Evolutionary conservation across 1,140 invertebrate species (phyloP), one percentile per base, ranked within the genome.

Genomic region (Idris sp.): DNA sequence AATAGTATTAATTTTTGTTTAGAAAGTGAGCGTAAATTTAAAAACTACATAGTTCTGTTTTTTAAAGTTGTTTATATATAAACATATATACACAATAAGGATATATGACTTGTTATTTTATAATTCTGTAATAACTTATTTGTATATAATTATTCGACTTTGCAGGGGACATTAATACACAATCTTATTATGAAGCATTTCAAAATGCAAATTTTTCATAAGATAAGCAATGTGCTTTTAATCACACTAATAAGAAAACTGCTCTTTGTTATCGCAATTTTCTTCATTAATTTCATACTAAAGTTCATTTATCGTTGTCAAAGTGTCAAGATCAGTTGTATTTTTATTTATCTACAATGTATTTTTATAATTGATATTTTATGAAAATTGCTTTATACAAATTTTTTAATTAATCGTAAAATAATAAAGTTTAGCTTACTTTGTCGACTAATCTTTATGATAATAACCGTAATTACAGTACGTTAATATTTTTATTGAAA

Each of bases 221-320:
- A 15, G 51, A 67, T 59, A 59, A 59, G 36, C 5, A 18, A 53
- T 40, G 36, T 36, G 44, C 14, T 53, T 59, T 30, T 44, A 69
- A 59, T 59, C 65, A 14, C 7, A 3, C 1, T n/a, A 38, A 69
- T 59, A 69, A 44, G 11, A 6, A 15, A 49, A 33, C n/a, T 56
- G 33, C 26, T 41, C 33, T 67, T 38, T 4, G 33, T 49, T 58
- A 56, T 56, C 62, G 4, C 4, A 51, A 53, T n/a, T 53, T 18
- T 28, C 46, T 59, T 58, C 44, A 51, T 68, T 59, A 48, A 38
- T 22, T 69, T 53, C 30, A 38, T 59, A 44, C 38, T 59, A 69
- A 59, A 69, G 53, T 59, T 69, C 54, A 59, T 36, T 36, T 49
- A 41, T 58, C 30, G 30, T 69, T 51, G 46, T 58, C 44, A 33